phyloP scores from a whole-genome alignment of 1,140 invertebrate species.

The Pseudomyrmex flavicornis region DNA sequence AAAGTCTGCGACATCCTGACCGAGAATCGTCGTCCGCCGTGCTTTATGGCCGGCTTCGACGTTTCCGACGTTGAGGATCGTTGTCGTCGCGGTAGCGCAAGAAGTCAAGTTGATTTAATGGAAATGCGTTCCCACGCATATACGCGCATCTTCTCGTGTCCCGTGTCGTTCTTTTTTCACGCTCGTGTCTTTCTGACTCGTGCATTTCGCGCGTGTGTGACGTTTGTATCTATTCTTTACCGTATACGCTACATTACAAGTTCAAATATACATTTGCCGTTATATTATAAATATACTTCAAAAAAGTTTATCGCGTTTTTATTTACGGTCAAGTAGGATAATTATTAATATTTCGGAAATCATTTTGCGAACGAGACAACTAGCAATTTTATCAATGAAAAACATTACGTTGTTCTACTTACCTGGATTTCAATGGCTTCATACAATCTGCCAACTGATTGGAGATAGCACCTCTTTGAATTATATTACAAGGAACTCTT shows the following conservation, averaged over 20 bases:
- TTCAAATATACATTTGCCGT: slow-evolving; percentile 1
- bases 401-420: slow-evolving; percentile 34
- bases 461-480: neutral
- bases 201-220: neutral
- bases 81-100: slow-evolving; percentile 55
- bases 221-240: slow-evolving; percentile 20
- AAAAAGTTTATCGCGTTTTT: slow-evolving; percentile 8
- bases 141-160: slow-evolving; percentile 58
- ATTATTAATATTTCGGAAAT: neutral
- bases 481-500: slow-evolving; percentile 1
- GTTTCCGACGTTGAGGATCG: slow-evolving; percentile 58
- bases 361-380: neutral
- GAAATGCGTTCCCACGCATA: slow-evolving; percentile 74
- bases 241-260: neutral
- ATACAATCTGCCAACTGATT: slow-evolving; percentile 16
- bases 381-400: slow-evolving; percentile 31
- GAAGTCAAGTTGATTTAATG: slow-evolving; percentile 75
- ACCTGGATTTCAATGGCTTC: slow-evolving; percentile 19
- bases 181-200: slow-evolving; percentile 1
- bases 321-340: slow-evolving; percentile 6
- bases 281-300: slow-evolving; percentile 8
- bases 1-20: slow-evolving; percentile 75
- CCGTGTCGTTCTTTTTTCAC: slow-evolving; percentile 13
- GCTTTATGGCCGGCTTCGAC: slow-evolving; percentile 65
- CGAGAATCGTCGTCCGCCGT: slow-evolving; percentile 72